These are phyloP conservation scores for Labia minor DNA, from an alignment of 2,888 invertebrate genomes.

Conservation along the genomic window DNA sequence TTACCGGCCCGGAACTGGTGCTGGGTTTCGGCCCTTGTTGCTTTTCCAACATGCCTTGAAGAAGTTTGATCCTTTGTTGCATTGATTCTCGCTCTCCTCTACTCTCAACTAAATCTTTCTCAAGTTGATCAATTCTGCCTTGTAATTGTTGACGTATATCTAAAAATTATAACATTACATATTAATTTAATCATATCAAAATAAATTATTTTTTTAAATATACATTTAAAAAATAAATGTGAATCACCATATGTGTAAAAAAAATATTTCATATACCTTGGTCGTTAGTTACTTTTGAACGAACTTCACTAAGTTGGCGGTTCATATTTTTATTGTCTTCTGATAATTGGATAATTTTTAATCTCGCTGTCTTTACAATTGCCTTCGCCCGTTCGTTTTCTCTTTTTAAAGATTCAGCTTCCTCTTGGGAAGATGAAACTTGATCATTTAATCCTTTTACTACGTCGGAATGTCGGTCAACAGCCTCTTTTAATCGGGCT, in stretches of 20 bases:
- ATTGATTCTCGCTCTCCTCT: constrained; percentile 59
- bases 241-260: too few relatives aligned
- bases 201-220: too few relatives aligned
- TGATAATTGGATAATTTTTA: constrained; percentile 58
- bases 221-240: too few relatives aligned
- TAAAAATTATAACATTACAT: constrained; percentile 16
- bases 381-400: constrained; percentile 56
- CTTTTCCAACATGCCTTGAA: constrained; percentile 53
- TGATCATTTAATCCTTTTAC: constrained; percentile 39
- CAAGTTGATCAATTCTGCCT: constrained; percentile 53
- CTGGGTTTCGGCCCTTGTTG: constrained; percentile 53
- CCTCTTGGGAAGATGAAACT: constrained; percentile 38
- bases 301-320: constrained; percentile 43
- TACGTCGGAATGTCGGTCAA: constrained; percentile 38
- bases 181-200: neutral
- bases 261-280: neutral
- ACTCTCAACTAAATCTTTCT: constrained; percentile 59
- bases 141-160: constrained; percentile 50
- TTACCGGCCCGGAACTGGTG: constrained; percentile 51
- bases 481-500: constrained; percentile 35
- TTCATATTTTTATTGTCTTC: constrained; percentile 52
- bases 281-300: neutral
- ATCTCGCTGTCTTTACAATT: constrained; percentile 61
- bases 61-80: constrained; percentile 54
- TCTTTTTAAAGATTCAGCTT: constrained; percentile 53